Base-by-base conservation (phyloP, 1,140 invertebrate genomes). In the Drosophila nigrodunni region DNA sequence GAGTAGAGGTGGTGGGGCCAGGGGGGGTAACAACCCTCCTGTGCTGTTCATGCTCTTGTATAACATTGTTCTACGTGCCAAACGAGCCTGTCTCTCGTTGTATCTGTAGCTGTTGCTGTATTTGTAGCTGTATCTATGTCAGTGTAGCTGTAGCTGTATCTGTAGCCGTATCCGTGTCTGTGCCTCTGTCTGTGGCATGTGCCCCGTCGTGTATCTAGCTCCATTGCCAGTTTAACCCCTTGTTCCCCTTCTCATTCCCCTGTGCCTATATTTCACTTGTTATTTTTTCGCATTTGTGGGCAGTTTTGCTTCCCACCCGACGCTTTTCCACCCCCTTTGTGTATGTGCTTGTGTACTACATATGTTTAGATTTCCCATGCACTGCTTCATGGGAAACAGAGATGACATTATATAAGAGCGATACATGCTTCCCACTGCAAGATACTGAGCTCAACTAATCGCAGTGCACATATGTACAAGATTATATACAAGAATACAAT, bases 321-420 rank as follows among this genome's bases (percentile, higher is more conserved):
- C 30, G 44, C 59, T 52, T 1, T 5, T 30, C 35, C 75, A 74
- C 62, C 69, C 52, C 11, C 30, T 86, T 47, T 77, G 59, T 59
- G 72, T 54, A 9, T 57, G 35, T 58, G 43, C 77, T 55, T 79
- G 49, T 69, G 82, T 80, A 81, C 71, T 88, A 89, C 85, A 88
- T 88, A 88, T 88, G 85, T 88, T 88, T 89, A 88, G 85, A 89
- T 89, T 85, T 88, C 65, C 76, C 87, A 87, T 82, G 66, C 76
- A 82, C 65, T 34, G 79, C 72, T 6, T 2, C 71, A 82, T 83
- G 72, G 87, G 78, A 87, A 64, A 30, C 25, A 30, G 67, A 62
- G 67, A 68, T 70, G 72, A 55, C 68, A 88, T 86, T 86, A 86
- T 87, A 39, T 73, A 30, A 30, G 37, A 70, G 18, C 67, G 47